phyloP scores from a whole-genome alignment of 2,113 vertebrate species.

The Thymallus thymallus region DNA sequence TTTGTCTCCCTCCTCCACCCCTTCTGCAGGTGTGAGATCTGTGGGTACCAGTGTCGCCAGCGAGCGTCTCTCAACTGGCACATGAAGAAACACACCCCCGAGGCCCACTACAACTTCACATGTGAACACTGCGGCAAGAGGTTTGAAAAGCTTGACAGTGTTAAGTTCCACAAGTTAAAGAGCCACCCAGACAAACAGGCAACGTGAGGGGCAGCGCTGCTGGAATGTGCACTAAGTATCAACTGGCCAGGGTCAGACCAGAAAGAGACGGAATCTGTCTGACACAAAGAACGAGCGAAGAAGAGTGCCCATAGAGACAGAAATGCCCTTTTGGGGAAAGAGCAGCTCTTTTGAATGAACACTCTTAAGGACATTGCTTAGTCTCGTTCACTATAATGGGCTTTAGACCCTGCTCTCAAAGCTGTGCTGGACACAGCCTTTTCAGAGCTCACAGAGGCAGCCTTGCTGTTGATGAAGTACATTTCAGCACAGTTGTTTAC shows the following conservation, averaged over 20 bases:
- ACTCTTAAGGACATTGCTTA: background rate
- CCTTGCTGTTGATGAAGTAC: background rate
- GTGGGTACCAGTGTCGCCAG: slow-evolving; percentile 92
- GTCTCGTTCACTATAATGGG: background rate
- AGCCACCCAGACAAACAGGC: slow-evolving; percentile 85
- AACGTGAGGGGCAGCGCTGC: slow-evolving; percentile 51
- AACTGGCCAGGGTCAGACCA: background rate
- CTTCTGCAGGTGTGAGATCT: slow-evolving; percentile 85
- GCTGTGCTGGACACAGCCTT: slow-evolving; percentile 59
- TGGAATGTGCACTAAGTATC: background rate
- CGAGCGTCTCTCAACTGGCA: slow-evolving; percentile 93
- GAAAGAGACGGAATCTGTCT: background rate
- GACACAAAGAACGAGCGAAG: background rate
- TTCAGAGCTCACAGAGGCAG: background rate
- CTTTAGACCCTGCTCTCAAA: background rate
- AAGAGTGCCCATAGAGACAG: background rate
- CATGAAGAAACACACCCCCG: slow-evolving; percentile 88
- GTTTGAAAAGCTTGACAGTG: slow-evolving; percentile 89
- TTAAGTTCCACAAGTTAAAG: slow-evolving; percentile 91
- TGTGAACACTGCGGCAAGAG: slow-evolving; percentile 88
- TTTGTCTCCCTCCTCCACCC: background rate
- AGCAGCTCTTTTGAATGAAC: background rate
- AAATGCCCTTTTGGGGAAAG: background rate
- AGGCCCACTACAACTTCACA: slow-evolving; percentile 88
- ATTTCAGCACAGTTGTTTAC: background rate